Evolutionary conservation across 2,797 vertebrate species (phyloP).

Genomic region (Peromyscus aztecus): DNA sequence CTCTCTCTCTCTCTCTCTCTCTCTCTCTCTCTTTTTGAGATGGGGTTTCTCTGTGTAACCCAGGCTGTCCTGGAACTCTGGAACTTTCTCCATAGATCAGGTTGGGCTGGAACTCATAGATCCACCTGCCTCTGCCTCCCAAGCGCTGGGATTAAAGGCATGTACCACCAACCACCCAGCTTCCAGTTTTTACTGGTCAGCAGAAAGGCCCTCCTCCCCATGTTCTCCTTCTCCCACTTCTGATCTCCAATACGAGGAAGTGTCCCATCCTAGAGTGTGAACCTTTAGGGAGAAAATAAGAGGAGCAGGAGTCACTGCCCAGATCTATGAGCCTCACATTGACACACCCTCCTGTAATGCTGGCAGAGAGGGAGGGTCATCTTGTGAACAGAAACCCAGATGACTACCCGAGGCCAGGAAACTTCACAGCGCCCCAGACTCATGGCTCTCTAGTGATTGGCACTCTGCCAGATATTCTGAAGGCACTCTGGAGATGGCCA

Average conservation of each 20-base stretch:
- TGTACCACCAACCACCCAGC: background rate
- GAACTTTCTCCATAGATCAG: background rate
- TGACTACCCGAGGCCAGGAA: background rate
- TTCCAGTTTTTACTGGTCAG: background rate
- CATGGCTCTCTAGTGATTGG: background rate
- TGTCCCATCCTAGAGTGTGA: background rate
- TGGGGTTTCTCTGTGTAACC: background rate
- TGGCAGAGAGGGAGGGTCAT: background rate
- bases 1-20: too few relatives aligned
- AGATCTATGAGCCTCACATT: rapidly evolving
- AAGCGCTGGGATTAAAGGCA: background rate
- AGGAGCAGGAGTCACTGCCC: background rate
- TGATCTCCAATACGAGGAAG: background rate
- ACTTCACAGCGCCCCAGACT: background rate
- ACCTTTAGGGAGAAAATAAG: background rate
- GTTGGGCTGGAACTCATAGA: background rate
- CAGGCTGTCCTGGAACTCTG: background rate
- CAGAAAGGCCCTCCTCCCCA: background rate
- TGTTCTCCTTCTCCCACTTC: background rate
- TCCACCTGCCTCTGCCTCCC: background rate
- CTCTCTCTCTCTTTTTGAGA: too few relatives aligned
- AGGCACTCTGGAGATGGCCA: background rate
- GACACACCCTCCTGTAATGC: rapidly evolving
- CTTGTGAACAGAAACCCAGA: background rate
- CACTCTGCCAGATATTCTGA: background rate